Evolutionary conservation across 1,140 invertebrate genomes (phyloP), one percentile per base, ranked within the genome.

Genomic region (Caenorhabditis tropicalis): DNA sequence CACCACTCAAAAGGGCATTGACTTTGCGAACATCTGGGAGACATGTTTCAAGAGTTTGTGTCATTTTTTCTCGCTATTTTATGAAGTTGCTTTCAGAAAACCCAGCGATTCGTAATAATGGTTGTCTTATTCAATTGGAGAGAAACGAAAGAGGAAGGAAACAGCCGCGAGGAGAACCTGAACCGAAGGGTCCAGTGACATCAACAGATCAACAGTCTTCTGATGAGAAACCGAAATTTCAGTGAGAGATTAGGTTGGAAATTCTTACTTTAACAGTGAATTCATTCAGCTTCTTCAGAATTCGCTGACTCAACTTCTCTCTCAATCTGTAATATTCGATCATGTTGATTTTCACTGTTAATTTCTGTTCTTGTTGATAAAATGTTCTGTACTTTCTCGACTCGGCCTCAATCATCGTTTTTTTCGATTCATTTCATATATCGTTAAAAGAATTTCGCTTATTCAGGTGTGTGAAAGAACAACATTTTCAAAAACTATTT

Each of bases 271-370:
- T n/a, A 31, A 19, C 12, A 74, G 12, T 43, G 39, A 5, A 12
- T 46, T 24, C 21, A 46, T 74, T 43, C n/a, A 74, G 36, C n/a
- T 74, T 74, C n/a, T 74, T 74, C 33, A 74, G 65, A 46, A 74
- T 74, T 24, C 36, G 36, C 12, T 74, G 36, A 43, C 21, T 27
- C 48, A 43, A 43, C 39, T n/a, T n/a, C n/a, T n/a, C n/a, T n/a
- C n/a, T n/a, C n/a, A n/a, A n/a, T n/a, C n/a, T n/a, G n/a, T n/a
- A n/a, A n/a, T n/a, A n/a, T n/a, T n/a, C n/a, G n/a, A n/a, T n/a
- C n/a, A n/a, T n/a, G n/a, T n/a, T n/a, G n/a, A n/a, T n/a, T n/a
- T n/a, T n/a, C n/a, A n/a, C n/a, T n/a, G n/a, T n/a, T n/a, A n/a
- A n/a, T n/a, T 46, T 46, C 43, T 46, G 43, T 46, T 46, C 43